These are phyloP conservation scores for Rousettus leschenaultii DNA, from an alignment of 2,113 vertebrate species.

Conservation along the genomic window DNA sequence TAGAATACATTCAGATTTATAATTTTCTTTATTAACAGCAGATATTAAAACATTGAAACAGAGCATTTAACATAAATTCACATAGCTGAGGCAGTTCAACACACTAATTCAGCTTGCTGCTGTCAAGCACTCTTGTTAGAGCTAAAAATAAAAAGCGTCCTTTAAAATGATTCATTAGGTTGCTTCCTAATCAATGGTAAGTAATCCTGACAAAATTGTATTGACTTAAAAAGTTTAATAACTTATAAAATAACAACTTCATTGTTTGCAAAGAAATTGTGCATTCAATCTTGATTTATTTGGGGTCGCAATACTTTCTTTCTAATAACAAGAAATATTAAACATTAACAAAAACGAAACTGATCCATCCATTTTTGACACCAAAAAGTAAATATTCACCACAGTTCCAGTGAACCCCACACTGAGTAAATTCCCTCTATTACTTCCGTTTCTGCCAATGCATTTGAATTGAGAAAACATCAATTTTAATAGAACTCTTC, in stretches of 20 bases:
- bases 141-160: constrained; percentile 53
- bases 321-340: constrained; percentile 23
- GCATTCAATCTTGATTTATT: constrained; percentile 22
- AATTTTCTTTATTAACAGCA: constrained; percentile 41
- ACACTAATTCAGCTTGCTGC: constrained; percentile 41
- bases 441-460: background rate
- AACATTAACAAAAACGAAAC: background rate
- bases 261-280: constrained; percentile 47
- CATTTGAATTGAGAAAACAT: background rate
- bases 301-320: background rate
- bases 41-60: constrained; percentile 34
- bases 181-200: constrained; percentile 49
- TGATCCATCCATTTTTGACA: background rate
- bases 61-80: background rate
- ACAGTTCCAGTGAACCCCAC: background rate
- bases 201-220: constrained; percentile 32
- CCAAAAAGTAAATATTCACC: background rate
- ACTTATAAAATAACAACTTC: background rate
- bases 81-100: background rate
- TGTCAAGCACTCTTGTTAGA: constrained; percentile 7
- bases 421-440: background rate
- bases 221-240: constrained; percentile 31
- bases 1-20: background rate
- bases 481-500: background rate
- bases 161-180: constrained; percentile 53